A percentile compares a stretch with the other conserved stretches of the same genome.
Evolutionary conservation across 2,113 vertebrate genomes (phyloP).

Genomic region (Hemibagrus wyckioides): DNA sequence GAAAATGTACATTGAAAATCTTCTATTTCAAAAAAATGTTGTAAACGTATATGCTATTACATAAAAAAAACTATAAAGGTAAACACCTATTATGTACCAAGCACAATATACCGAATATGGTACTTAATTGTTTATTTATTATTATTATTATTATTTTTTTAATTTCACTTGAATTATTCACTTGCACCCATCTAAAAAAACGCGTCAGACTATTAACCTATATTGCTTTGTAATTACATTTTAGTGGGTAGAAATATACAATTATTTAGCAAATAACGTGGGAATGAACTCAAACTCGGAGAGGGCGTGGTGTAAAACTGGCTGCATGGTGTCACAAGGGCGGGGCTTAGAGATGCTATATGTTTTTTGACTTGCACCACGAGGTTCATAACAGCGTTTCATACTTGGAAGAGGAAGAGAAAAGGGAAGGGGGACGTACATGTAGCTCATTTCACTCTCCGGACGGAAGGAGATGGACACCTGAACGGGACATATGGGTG

Average conservation of each 20-base stretch:
- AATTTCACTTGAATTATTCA: neutral
- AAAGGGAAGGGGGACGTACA: constrained; percentile 52
- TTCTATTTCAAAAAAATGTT: neutral
- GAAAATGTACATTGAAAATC: constrained; percentile 1
- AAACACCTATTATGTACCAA: neutral
- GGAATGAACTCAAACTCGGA: constrained; percentile 42
- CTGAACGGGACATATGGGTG: constrained; percentile 71
- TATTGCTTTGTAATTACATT: neutral
- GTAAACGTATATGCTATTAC: neutral
- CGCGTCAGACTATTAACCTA: neutral
- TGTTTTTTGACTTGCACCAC: constrained; percentile 71
- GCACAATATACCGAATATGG: neutral
- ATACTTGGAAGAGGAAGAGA: constrained; percentile 59
- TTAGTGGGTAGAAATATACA: neutral
- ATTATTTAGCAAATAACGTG: constrained; percentile 1
- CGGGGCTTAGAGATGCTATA: constrained; percentile 71
- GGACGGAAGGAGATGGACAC: constrained; percentile 59
- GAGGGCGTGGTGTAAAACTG: constrained; percentile 70
- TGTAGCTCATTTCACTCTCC: constrained; percentile 56
- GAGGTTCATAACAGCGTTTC: constrained; percentile 69
- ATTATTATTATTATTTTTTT: neutral
- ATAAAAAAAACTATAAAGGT: neutral
- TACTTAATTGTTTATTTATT: neutral
- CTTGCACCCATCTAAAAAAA: neutral
- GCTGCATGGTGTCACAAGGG: constrained; percentile 73